Evolutionary conservation across 2,797 vertebrate species (phyloP).

Genomic region (Parauchenoglanis punctatus): DNA sequence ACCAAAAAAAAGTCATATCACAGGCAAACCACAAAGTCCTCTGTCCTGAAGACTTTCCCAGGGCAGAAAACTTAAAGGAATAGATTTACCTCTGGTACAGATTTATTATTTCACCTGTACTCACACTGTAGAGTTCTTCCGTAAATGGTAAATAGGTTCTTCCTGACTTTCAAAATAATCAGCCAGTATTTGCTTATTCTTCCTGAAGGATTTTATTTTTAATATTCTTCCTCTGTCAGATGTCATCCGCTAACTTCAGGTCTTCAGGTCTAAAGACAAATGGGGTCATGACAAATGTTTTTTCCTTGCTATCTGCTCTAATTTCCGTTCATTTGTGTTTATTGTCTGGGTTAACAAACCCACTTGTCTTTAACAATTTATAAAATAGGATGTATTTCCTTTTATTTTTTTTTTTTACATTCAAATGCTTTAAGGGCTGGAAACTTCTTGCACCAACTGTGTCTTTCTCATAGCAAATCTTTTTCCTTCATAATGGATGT

Average conservation of each 20-base stretch:
- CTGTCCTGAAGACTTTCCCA: not conserved
- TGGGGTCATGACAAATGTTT: not conserved
- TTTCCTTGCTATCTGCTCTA: not conserved
- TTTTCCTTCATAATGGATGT: not conserved
- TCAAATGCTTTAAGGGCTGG: not conserved
- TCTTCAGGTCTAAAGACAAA: not conserved
- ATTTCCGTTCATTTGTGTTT: not conserved
- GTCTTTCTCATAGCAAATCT: not conserved
- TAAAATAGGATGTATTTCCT: not conserved
- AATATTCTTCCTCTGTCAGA: not conserved
- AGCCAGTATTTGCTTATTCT: not conserved
- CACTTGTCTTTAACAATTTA: not conserved
- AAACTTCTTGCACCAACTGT: not conserved
- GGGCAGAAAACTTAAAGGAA: not conserved
- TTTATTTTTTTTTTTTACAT: not conserved
- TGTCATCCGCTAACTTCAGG: not conserved
- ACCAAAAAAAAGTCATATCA: not conserved
- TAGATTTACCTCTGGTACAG: conserved; percentile 1
- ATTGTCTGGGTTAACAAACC: not conserved
- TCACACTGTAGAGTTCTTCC: not conserved
- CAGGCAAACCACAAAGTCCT: not conserved
- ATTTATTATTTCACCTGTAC: not conserved
- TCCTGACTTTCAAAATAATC: not conserved
- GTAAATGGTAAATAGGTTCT: not conserved
- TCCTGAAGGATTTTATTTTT: not conserved